Evolutionary conservation across 2,797 vertebrate genomes (phyloP).

Genomic region (Carcharodon carcharias): DNA sequence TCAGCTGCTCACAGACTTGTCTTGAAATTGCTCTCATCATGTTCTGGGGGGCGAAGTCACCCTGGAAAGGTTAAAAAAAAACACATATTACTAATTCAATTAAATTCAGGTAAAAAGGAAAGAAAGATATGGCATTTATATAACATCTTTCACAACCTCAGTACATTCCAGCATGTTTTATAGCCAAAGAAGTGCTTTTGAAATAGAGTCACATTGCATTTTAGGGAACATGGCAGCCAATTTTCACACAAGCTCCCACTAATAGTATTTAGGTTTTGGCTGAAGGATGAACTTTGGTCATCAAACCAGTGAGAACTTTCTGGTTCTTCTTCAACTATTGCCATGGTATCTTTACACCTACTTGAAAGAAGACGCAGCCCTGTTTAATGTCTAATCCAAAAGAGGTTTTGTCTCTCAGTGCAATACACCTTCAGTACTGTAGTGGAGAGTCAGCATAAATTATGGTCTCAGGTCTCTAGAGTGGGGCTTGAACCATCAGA

Average conservation of each 20-base stretch:
- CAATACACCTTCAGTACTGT: neutral
- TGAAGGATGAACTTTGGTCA: neutral
- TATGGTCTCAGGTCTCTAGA: neutral
- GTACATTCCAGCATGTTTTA: neutral
- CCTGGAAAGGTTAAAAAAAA: slow-evolving; percentile 58
- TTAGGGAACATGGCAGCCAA: neutral
- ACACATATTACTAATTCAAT: slow-evolving; percentile 6
- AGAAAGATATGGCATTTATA: neutral
- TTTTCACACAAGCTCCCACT: neutral
- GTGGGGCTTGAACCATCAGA: neutral
- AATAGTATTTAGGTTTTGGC: neutral
- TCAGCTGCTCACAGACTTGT: slow-evolving; percentile 91
- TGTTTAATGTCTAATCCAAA: neutral
- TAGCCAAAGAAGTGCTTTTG: neutral
- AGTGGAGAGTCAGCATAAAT: neutral
- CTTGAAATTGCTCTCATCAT: slow-evolving; percentile 95
- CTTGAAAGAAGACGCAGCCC: neutral
- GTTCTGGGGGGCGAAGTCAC: slow-evolving; percentile 90
- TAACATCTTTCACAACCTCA: neutral
- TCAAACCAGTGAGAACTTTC: neutral
- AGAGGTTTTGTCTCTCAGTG: no score
- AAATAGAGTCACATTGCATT: neutral
- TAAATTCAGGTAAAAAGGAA: neutral
- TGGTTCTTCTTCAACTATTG: neutral
- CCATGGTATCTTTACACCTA: neutral